Base-by-base conservation (phyloP, 2,113 vertebrate genomes). In the Rhodinocichla rosea region DNA sequence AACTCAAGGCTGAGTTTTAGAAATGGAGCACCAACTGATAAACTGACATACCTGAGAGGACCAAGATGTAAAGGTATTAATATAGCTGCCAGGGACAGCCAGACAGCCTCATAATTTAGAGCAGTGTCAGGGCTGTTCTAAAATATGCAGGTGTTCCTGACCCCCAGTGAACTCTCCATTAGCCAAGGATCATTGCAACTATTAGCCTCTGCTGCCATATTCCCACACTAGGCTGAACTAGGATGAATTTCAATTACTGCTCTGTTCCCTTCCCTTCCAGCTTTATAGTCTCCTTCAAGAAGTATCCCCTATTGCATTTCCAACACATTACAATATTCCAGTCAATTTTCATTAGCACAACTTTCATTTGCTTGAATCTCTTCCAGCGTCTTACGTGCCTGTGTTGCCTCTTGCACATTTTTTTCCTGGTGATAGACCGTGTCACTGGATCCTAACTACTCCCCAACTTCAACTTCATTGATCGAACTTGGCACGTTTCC, bases 401-500 rank as follows among this genome's bases (percentile, higher is more conserved):
- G 82, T 85, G 57, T 91, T 76, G 67, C 62, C 63, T 83, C 75
- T 75, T 59, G 89, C 97, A 70, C 44, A 56, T 42, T 88, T 96
- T 85, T 86, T 53, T 94, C 90, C 87, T 93, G 84, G 76, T 90
- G 93, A 96, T 94, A 90, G 96, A 97, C 94, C 8, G 14, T 93
- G 95, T 94, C 91, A 94, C 86, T 59, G 76, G 93, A 97, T 97
- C 96, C 93, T 97, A 96, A 97, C 96, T 92, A 94, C 94, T 96
- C 92, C 86, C 94, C 44, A 81, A 74, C 93, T 97, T 93, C 96
- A 94, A 89, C 91, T 95, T 97, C 94, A 98, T 97, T 97, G 97
- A 97, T 97, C 77, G 59, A 64, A 89, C 88, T 98, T 98, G 97
- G 97, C 97, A 97, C 4, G 0, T 74, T 96, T 98, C 98, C 97